Evolutionary conservation across 2,113 vertebrate genomes (phyloP), one percentile per base, ranked within the genome.

Genomic region (Proteles cristata): DNA sequence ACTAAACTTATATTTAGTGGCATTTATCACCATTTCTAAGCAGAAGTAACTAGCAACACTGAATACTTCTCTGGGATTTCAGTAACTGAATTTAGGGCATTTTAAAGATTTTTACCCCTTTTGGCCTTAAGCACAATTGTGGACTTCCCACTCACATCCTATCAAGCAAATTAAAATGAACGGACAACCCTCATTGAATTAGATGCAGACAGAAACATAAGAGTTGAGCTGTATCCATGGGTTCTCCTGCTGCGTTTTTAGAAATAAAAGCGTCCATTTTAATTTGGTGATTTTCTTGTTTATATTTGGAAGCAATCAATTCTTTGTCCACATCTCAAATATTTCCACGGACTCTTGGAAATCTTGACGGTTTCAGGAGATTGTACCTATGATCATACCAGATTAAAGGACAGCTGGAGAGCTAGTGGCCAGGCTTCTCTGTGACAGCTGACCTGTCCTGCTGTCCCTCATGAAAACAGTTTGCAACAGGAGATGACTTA

Each of bases 21-120:
- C 88, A 77, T 81, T 71, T 33, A 71, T 86, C 89, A 82, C 39
- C 79, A n/a, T 89, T 97, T 93, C 69, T 93, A 85, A 91, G 69
- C 17, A 85, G 93, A 76, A 35, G 12, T 23, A 45, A 66, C 58
- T 21, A 73, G 5, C 11, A 86, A 45, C 28, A n/a, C 8, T 55
- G 31, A 80, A 55, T 68, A 45, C 35, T 7, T 69, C 68, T 83
- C 53, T 88, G 12, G 7, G 73, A 90, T 76, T 88, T 88, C 68
- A 76, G 79, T 66, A 69, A 95, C 16, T 23, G 53, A 93, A 86
- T 25, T 74, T 16, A 43, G 11, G 19, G 4, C 14, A 63, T 68
- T 83, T 79, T 68, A 86, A 82, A 90, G 43, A 23, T 17, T 43
- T 35, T 16, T 15, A 43, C 17, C 26, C 26, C 43, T 77, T 48